A percentile compares a stretch with the other conserved stretches of the same genome.
Evolutionary conservation across 1,140 invertebrate genomes (phyloP).

Genomic region (Amphibalanus amphitrite): DNA sequence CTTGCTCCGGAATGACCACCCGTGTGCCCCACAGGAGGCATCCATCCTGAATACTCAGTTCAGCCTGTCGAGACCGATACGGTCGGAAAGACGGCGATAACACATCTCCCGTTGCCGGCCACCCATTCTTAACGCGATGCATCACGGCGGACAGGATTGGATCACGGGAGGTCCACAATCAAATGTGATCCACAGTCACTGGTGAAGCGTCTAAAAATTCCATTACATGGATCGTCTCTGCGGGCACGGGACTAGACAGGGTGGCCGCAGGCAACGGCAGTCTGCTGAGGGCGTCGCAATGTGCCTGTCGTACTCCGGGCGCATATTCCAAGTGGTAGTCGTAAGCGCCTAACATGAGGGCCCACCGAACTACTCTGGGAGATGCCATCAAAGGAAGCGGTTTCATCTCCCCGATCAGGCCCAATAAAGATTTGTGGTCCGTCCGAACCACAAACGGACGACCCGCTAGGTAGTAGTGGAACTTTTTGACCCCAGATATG

Average conservation of each 20-base stretch:
- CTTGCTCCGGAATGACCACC: neutral
- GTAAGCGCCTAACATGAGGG: neutral
- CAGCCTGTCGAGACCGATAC: neutral
- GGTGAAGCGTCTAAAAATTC: neutral
- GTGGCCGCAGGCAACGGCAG: neutral
- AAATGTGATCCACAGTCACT: neutral
- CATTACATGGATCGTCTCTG: neutral
- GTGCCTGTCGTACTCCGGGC: neutral
- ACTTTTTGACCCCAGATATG: neutral
- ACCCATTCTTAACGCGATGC: neutral
- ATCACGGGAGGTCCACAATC: neutral
- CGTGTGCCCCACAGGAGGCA: neutral
- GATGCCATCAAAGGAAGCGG: neutral
- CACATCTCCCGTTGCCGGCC: neutral
- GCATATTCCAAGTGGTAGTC: neutral
- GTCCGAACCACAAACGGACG: neutral
- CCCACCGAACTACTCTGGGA: neutral
- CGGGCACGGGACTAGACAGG: neutral
- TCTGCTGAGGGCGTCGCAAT: neutral
- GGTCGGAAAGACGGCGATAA: neutral
- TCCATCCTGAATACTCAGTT: neutral
- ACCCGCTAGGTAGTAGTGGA: neutral
- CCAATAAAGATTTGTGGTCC: neutral
- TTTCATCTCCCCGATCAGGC: neutral
- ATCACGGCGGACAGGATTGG: neutral